Evolutionary conservation across 1,140 invertebrate species (phyloP), one percentile per base, ranked within the genome.

Genomic region (Cecropterus lyciades): DNA sequence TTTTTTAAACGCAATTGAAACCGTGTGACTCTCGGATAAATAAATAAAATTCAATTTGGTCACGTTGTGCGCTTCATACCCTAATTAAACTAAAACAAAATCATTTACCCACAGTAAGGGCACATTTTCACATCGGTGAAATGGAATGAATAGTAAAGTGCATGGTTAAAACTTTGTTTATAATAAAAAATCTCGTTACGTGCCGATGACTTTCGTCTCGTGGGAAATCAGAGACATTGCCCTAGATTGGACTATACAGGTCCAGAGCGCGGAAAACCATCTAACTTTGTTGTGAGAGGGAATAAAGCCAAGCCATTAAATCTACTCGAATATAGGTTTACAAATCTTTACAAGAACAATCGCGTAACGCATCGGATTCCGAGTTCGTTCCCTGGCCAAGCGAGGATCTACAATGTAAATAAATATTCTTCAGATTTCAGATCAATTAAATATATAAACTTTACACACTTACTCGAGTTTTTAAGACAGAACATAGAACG

Each of bases 161-260:
- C 20, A 27, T 51, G 30, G 13, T 62, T 46, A 57, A 37, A 69
- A 46, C 56, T 60, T 57, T 16, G 30, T 14, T 11, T 37, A 37
- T 37, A 11, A 37, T 74, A 75, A 76, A 78, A 82, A 80, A 82
- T 80, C 76, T 73, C 60, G 68, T 78, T 72, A 71, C 55, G 57
- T 65, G 65, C 43, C 65, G 63, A 69, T 74, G 63, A 80, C 64
- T 46, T 45, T 14, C n/a, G 20, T 72, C 79, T 15, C 78, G 30
- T 59, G 81, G 81, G 81, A 84, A 84, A 84, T 84, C 72, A 79
- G 46, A 65, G 66, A 69, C 65, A 67, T 66, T 66, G 30, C 43
- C 53, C 49, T 42, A 40, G 55, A 49, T 59, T 66, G 51, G 42
- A 53, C 57, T 24, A 20, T 27, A 37, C 16, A 51, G 43, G 51